phyloP scores from a whole-genome alignment of 1,140 invertebrate species.

The Nasonia giraulti region DNA sequence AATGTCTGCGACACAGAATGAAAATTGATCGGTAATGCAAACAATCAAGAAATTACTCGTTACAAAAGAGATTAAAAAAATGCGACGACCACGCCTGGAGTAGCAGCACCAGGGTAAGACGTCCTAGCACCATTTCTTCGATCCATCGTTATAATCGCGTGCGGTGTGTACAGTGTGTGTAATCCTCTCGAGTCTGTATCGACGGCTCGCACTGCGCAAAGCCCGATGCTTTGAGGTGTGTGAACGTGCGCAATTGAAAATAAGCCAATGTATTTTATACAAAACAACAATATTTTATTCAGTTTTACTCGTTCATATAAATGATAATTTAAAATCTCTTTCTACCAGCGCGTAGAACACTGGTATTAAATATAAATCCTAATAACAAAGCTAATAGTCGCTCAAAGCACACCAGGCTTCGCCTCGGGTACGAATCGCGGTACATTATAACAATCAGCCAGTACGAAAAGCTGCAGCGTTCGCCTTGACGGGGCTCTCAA shows the following conservation, averaged over 20 bases:
- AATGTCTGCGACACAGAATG: neutral
- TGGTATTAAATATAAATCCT: neutral
- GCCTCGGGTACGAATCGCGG: neutral
- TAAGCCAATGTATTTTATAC: neutral
- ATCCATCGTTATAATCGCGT: conserved; percentile 19
- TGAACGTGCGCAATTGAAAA: neutral
- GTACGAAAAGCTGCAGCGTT: conserved; percentile 37
- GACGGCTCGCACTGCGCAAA: neutral
- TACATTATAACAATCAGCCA: conserved; percentile 17
- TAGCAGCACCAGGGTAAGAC: conserved; percentile 64
- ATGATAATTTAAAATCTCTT: conserved; percentile 4
- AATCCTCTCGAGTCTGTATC: neutral
- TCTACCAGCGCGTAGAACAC: neutral
- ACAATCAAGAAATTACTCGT: neutral
- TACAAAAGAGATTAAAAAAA: conserved; percentile 32
- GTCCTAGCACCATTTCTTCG: conserved; percentile 67
- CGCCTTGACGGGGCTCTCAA: conserved; percentile 59
- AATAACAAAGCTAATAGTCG: neutral
- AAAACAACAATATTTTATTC: conserved; percentile 12
- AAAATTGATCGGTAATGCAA: conserved; percentile 20
- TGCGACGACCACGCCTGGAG: conserved; percentile 16
- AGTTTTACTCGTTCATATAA: neutral
- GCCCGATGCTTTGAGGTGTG: neutral
- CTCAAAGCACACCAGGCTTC: neutral
- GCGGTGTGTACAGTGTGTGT: conserved; percentile 21